Percentiles rank a stretch among this genome's conserved stretches.
These are phyloP conservation scores for Helicolenus hilgendorfi DNA, from an alignment of 2,797 vertebrate species.

Conservation along the genomic window DNA sequence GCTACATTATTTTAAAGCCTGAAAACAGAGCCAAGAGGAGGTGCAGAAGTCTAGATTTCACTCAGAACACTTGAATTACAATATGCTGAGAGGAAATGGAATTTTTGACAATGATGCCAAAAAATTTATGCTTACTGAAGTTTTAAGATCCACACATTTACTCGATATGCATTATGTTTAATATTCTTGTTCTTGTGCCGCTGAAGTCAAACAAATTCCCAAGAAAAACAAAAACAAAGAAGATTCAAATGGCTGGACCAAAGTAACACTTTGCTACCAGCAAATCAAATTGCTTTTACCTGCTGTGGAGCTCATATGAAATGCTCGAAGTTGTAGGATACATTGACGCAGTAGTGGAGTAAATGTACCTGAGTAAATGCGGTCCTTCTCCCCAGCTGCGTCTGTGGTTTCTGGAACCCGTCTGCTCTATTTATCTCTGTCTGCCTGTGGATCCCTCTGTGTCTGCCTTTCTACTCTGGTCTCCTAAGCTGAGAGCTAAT, in stretches of 20 bases:
- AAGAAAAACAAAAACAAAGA: no score
- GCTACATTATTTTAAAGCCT: no score
- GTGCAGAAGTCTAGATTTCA: no score
- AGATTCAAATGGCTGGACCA: neutral
- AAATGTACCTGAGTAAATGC: neutral
- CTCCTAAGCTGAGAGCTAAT: slow-evolving; percentile 58
- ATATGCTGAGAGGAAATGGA: no score
- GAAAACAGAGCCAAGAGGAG: no score
- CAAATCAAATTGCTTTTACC: neutral
- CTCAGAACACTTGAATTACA: no score
- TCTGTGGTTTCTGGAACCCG: slow-evolving; percentile 18
- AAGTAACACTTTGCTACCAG: neutral
- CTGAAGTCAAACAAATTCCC: no score
- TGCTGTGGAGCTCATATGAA: neutral
- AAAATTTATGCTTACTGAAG: no score
- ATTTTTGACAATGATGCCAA: no score
- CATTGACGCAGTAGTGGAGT: neutral
- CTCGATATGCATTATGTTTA: no score
- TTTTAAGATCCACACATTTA: no score
- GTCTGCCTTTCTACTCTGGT: slow-evolving; percentile 29
- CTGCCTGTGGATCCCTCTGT: slow-evolving; percentile 55
- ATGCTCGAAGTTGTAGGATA: neutral
- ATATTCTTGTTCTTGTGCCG: no score
- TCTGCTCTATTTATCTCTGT: slow-evolving; percentile 61
- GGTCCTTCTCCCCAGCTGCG: neutral